A percentile compares a stretch with the other conserved stretches of the same genome.
Evolutionary conservation across 2,888 invertebrate genomes (phyloP).

Genomic region (Dysmachus trigonus): DNA sequence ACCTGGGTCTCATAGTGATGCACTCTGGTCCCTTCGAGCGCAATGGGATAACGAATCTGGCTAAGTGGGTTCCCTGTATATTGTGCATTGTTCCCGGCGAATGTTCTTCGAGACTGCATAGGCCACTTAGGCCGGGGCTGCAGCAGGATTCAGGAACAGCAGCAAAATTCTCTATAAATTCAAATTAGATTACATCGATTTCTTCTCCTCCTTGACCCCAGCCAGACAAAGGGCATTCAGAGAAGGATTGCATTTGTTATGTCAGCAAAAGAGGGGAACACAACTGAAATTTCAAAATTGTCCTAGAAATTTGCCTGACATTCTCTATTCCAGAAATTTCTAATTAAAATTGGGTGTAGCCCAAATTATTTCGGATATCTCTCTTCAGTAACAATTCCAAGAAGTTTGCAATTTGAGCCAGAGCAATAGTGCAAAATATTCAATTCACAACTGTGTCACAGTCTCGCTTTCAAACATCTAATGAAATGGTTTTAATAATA

Average conservation of each 20-base stretch:
- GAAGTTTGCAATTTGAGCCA: not conserved
- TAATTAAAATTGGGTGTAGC: constrained; percentile 17
- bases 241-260: not conserved
- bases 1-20: constrained; percentile 10
- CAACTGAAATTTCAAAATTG: constrained; percentile 33
- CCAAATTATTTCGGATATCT: not conserved
- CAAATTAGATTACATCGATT: constrained; percentile 44
- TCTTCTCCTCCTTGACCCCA: constrained; percentile 34
- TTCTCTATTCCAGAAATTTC: constrained; percentile 16
- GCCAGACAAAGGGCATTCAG: not conserved
- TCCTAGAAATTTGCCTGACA: not conserved
- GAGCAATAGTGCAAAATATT: not conserved
- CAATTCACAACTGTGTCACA: not conserved
- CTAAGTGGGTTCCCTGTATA: constrained; percentile 8
- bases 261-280: not conserved
- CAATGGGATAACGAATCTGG: constrained; percentile 27
- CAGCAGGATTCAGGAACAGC: not conserved
- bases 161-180: constrained; percentile 3
- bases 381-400: not conserved
- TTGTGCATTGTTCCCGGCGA: constrained; percentile 15
- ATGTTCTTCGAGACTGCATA: not conserved
- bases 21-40: not conserved
- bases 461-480: not conserved
- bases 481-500: not conserved
- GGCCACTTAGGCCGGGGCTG: constrained; percentile 1